Base-by-base conservation (phyloP, 1,140 invertebrate species). In the Aculops lycopersici region DNA sequence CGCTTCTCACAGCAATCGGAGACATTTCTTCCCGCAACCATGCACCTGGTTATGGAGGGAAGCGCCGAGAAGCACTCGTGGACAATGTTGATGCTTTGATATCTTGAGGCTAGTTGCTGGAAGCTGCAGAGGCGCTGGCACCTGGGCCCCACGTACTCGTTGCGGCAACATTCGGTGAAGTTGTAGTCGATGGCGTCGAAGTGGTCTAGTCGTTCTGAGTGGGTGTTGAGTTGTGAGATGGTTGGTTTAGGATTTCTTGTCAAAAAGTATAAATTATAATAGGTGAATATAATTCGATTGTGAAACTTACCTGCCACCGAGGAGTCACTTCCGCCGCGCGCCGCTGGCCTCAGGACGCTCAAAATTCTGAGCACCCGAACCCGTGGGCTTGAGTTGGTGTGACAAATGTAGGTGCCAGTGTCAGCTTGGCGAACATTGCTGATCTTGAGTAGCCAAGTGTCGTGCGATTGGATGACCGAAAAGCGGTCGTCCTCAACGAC, bases 401-500 rank as follows among this genome's bases (percentile, higher is more conserved):
- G 73, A 48, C 75, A 79, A 45, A 71, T 65, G 50, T 79, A 79
- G 4, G 73, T 59, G 2, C 74, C 75, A 3, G 70, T 65, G 53
- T 79, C 75, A 4, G 60, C 61, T 3, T 64, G 52, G 48, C 64
- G 67, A 1, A 68, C 64, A 18, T 62, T 57, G 48, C 68, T 69
- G 48, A 79, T 74, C 35, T 71, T 65, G n/a, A 79, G 59, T 19
- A 76, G 71, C 73, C 74, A 79, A 13, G 76, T 72, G 50, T 76
- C 72, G 2, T 72, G 71, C 14, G 69, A 70, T 62, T 76, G 74
- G 18, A 76, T 55, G 18, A 77, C 63, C 12, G 63, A 57, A 20
- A 74, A 62, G 35, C 73, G 60, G 39, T 63, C 58, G 53, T 77
- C 73, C 37, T 64, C 63, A 1, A 69, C 72, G 2, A 77, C 69